A percentile compares a stretch with the other conserved stretches of the same genome.
Conservation (phyloP, 2,888 invertebrate genomes). For the Athrips mouffetella region DNA sequence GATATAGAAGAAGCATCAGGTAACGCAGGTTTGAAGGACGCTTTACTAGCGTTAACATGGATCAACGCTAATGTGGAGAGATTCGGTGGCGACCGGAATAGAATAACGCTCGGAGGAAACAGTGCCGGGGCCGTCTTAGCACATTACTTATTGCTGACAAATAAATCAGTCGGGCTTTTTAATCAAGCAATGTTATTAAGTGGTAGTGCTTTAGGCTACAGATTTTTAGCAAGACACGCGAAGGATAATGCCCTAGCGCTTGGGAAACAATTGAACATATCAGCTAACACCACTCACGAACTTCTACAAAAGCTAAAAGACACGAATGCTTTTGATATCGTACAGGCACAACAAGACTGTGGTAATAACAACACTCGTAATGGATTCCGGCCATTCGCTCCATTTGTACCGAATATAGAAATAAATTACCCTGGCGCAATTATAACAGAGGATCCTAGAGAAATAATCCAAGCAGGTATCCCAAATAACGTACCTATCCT, state of each 20-base stretch:
- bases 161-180: constrained; percentile 35
- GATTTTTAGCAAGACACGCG: constrained; percentile 31
- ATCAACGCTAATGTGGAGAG: constrained; percentile 37
- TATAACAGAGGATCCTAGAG: constrained; percentile 43
- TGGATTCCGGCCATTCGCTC: constrained; percentile 26
- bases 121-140: constrained; percentile 44
- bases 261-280: constrained; percentile 26
- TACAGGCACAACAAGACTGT: constrained; percentile 29
- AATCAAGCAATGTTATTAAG: constrained; percentile 31
- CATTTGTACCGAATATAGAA: constrained; percentile 57
- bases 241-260: constrained; percentile 24
- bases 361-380: constrained; percentile 23
- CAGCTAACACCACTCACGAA: constrained; percentile 19
- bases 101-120: constrained; percentile 41
- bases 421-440: constrained; percentile 35
- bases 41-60: constrained; percentile 40
- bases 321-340: constrained; percentile 29
- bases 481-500: constrained; percentile 50
- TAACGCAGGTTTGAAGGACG: constrained; percentile 47
- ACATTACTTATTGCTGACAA: constrained; percentile 40
- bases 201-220: constrained; percentile 33
- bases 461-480: constrained; percentile 39
- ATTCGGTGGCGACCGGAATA: constrained; percentile 40
- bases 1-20: constrained; percentile 37
- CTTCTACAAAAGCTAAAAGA: constrained; percentile 26